Percentiles rank a stretch among this genome's conserved stretches.
phyloP scores from a whole-genome alignment of 1,140 invertebrate genomes.

The Neelides sp. region DNA sequence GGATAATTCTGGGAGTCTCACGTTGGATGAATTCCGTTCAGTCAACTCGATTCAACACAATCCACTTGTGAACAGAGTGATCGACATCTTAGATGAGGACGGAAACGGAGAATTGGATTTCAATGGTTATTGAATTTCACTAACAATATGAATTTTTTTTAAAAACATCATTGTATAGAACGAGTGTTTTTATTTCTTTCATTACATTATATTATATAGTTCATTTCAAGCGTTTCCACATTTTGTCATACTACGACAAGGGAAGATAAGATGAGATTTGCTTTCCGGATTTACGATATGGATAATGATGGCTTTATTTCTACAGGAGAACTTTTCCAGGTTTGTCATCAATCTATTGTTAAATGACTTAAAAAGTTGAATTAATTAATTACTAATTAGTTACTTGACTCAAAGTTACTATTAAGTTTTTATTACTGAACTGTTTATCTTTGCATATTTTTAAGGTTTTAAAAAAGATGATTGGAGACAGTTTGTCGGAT shows the following conservation, averaged over 20 bases:
- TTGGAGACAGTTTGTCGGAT: conserved; percentile 87
- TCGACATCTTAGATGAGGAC: conserved; percentile 97
- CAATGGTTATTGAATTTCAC: conserved; percentile 46
- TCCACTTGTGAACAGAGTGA: conserved; percentile 91
- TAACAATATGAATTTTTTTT: neutral
- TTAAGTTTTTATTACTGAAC: neutral
- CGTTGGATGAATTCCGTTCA: conserved; percentile 97
- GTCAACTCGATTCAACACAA: conserved; percentile 94
- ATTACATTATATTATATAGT: conserved; percentile 54
- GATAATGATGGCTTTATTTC: conserved; percentile 98
- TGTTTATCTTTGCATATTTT: conserved; percentile 27
- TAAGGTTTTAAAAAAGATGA: conserved; percentile 97
- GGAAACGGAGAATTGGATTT: conserved; percentile 94
- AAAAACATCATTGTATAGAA: neutral
- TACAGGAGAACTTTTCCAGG: conserved; percentile 92
- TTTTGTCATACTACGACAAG: conserved; percentile 98
- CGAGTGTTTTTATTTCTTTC: neutral
- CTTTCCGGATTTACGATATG: conserved; percentile 98
- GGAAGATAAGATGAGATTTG: conserved; percentile 90
- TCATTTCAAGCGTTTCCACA: conserved; percentile 95
- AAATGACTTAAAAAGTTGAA: conserved; percentile 24
- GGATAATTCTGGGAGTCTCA: conserved; percentile 91
- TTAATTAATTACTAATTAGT: neutral
- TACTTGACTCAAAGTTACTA: neutral
- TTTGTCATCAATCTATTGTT: too few species aligned